Evolutionary conservation across 2,113 vertebrate genomes (phyloP), one percentile per base, ranked within the genome.

Genomic region (Thalassarche chlororhynchos): DNA sequence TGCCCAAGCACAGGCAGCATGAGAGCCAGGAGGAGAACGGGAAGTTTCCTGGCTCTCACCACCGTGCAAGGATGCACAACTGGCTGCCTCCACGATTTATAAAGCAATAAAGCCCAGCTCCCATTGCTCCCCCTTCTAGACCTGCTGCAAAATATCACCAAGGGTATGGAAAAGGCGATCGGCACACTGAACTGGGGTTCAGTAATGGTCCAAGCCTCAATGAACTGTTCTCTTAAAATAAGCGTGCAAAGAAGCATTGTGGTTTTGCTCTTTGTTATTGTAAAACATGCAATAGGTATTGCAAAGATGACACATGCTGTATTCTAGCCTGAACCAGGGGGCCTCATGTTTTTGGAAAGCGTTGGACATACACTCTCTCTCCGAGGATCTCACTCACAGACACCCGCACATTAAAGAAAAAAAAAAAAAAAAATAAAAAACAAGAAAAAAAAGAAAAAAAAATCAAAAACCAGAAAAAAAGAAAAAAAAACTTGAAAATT

Each of bases 341-440:
- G 7, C 31, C 36, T 69, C 12, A 6, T 0, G 0, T 6, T 32
- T 81, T 76, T 52, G 57, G 31, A 11, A 66, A 74, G 29, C 5
- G 0, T 2, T 38, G 72, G 42, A 42, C 9, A 15, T 3, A 5
- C 0, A 2, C 5, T 14, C 17, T 25, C 18, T 42, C 24, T 23
- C 20, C 2, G 0, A 61, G 38, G 38, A 72, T 31, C 65, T 55
- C 3, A 1, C 38, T 60, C 34, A 9, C 46, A 89, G 31, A 23
- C 25, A 65, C 6, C 14, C 3, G 2, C 5, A 21, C 10, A 11
- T 10, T 18, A 66, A 86, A 84, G 25, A 21, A 32, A 55, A 47
- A 13, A 66, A 36, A 21, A 28, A n/a, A 55, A 32, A 6, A 44
- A n/a, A n/a, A n/a, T n/a, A n/a, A n/a, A n/a, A n/a, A n/a, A n/a